phyloP scores from a whole-genome alignment of 2,113 vertebrate species.

The Chlorodrepanis virens region DNA sequence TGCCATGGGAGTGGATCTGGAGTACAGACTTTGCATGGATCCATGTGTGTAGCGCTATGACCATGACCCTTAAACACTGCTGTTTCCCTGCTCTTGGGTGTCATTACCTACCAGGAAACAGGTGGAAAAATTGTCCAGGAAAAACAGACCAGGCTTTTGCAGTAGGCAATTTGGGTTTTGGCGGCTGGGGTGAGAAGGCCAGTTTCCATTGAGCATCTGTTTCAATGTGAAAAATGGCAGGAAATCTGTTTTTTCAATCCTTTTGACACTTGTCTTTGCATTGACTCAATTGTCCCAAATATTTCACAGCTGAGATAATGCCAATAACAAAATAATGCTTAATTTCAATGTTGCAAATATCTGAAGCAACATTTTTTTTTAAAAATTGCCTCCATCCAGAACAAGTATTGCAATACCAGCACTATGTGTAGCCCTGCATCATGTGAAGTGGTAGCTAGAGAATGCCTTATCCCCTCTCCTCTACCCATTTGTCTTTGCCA shows the following conservation, averaged over 20 bases:
- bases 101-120: slow-evolving; percentile 33
- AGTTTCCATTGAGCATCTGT: background rate
- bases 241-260: background rate
- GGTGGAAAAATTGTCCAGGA: background rate
- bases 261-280: background rate
- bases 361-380: background rate
- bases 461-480: background rate
- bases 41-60: rapidly evolving
- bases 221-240: background rate
- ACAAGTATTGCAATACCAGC: background rate
- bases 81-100: background rate
- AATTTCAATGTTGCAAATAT: background rate
- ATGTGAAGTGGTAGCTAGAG: background rate
- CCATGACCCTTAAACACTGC: background rate
- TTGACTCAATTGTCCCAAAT: background rate
- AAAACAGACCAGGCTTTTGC: background rate
- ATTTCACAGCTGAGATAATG: background rate
- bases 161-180: background rate
- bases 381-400: background rate
- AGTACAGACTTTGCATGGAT: background rate
- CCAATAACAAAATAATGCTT: background rate
- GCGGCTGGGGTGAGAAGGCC: background rate
- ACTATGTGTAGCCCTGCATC: background rate
- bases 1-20: background rate
- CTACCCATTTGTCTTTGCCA: background rate